phyloP scores from a whole-genome alignment of 23 tunicate genomes.

The Ascidia mentula region DNA sequence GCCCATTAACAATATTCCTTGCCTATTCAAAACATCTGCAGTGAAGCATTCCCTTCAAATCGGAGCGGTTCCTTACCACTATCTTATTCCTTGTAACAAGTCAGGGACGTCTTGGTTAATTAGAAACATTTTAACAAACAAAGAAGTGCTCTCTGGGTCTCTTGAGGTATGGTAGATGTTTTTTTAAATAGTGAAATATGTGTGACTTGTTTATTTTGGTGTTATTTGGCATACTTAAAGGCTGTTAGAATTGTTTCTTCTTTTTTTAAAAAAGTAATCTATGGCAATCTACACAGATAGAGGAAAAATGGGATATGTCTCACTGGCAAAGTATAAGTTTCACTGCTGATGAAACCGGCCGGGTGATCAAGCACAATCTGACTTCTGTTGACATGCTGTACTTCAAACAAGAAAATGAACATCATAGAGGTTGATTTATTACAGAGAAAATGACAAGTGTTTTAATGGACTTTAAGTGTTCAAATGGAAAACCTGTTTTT shows the following conservation, averaged over 20 bases:
- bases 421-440: no score
- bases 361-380: slow-evolving; percentile 41
- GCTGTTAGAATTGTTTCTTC: background rate
- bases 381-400: slow-evolving; percentile 30
- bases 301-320: slow-evolving; percentile 61
- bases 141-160: slow-evolving; percentile 28
- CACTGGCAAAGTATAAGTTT: slow-evolving; percentile 60
- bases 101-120: slow-evolving; percentile 66
- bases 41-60: background rate
- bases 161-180: slow-evolving; percentile 38
- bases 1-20: background rate
- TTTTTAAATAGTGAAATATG: background rate
- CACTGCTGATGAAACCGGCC: slow-evolving; percentile 53
- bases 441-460: background rate
- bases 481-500: no score
- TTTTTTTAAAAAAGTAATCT: background rate
- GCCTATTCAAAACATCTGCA: slow-evolving; percentile 7
- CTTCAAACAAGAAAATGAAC: background rate
- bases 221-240: background rate
- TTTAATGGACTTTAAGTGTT: background rate
- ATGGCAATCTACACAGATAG: slow-evolving; percentile 24
- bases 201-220: background rate
- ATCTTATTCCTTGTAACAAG: slow-evolving; percentile 44
- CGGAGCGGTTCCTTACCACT: slow-evolving; percentile 76
- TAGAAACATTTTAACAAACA: slow-evolving; percentile 20